Evolutionary conservation across 2,113 vertebrate species (phyloP).

Genomic region (Hydropotes inermis): DNA sequence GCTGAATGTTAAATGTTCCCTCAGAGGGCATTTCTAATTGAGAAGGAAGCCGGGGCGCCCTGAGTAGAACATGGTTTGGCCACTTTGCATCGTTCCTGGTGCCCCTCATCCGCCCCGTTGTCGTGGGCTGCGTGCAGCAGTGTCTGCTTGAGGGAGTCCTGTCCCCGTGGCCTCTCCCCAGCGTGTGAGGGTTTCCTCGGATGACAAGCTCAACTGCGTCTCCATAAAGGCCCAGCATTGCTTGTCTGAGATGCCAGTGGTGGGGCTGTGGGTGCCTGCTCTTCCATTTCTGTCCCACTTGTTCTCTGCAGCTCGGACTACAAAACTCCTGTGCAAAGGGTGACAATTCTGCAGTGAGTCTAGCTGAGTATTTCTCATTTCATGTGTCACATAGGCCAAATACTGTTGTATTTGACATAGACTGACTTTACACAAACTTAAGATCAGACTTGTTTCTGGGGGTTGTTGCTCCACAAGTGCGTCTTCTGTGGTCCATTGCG

Average conservation of each 20-base stretch:
- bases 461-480: too few relatives aligned
- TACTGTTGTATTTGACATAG: not conserved
- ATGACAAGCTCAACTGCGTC: rapidly evolving
- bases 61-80: not conserved
- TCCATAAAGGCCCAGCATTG: not conserved
- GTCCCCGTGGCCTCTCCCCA: not conserved
- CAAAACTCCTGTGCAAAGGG: not conserved
- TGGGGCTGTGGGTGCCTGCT: rapidly evolving
- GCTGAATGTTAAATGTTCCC: not conserved
- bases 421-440: not conserved
- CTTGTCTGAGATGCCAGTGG: not conserved
- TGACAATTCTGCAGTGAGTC: not conserved
- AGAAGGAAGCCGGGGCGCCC: not conserved
- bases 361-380: not conserved
- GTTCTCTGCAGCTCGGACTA: not conserved
- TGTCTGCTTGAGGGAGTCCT: not conserved
- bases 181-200: rapidly evolving
- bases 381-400: not conserved
- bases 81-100: rapidly evolving
- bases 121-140: not conserved
- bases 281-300: not conserved
- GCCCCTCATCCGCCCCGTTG: rapidly evolving
- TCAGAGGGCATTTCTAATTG: not conserved
- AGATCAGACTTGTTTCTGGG: not conserved
- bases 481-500: rapidly evolving